phyloP scores from a whole-genome alignment of 1,140 invertebrate genomes.

The Antheraea mylitta region DNA sequence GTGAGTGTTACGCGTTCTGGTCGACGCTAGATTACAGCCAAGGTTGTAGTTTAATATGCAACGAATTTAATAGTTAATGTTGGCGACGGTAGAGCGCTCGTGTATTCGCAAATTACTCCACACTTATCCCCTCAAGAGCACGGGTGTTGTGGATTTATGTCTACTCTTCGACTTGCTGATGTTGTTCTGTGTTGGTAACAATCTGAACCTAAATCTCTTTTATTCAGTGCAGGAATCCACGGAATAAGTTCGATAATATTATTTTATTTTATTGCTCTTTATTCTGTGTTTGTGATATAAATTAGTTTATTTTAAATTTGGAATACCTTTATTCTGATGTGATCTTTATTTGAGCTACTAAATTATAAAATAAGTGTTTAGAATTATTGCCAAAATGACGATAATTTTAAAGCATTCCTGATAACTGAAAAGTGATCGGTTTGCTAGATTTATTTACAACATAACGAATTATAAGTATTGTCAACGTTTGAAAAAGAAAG shows the following conservation, averaged over 20 bases:
- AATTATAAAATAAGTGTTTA: too few species aligned
- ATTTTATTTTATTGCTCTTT: background rate
- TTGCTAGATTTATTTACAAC: too few species aligned
- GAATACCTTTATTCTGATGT: too few species aligned
- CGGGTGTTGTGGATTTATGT: conserved; percentile 57
- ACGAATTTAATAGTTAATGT: conserved; percentile 76
- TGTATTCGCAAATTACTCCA: conserved; percentile 69
- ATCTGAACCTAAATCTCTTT: background rate
- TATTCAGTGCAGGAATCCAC: background rate
- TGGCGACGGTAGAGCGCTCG: conserved; percentile 48
- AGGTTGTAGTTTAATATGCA: conserved; percentile 68
- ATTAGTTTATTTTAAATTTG: too few species aligned
- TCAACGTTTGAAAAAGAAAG: too few species aligned
- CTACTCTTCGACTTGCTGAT: conserved; percentile 49
- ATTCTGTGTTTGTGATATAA: background rate
- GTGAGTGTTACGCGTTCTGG: conserved; percentile 33
- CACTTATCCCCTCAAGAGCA: conserved; percentile 53
- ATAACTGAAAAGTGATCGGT: too few species aligned
- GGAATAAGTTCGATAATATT: conserved; percentile 1
- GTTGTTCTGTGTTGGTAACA: conserved; percentile 27
- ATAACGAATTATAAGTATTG: too few species aligned
- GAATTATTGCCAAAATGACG: too few species aligned
- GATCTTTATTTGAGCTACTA: too few species aligned
- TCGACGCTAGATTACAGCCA: conserved; percentile 49
- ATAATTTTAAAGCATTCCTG: too few species aligned